phyloP scores from a whole-genome alignment of 2,888 invertebrate species.

The Synergus gifuensis region DNA sequence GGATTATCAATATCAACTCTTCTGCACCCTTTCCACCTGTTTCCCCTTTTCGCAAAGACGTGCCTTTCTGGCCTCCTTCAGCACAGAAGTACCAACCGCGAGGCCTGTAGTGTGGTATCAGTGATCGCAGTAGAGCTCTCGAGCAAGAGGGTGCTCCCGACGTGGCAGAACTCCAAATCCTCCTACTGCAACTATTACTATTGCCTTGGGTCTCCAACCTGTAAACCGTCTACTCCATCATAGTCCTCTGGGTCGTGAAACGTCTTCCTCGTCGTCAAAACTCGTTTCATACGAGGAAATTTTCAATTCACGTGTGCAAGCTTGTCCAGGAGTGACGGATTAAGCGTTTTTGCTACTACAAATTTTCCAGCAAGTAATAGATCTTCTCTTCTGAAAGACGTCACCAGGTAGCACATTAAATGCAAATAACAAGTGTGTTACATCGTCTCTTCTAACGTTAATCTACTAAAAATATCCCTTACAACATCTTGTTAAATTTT shows the following conservation, averaged over 20 bases:
- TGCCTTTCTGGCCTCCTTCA: constrained; percentile 59
- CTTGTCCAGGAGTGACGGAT: background rate
- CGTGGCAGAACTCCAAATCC: constrained; percentile 77
- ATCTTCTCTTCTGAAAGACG: background rate
- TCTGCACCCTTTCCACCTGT: constrained; percentile 69
- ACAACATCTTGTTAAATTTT: background rate
- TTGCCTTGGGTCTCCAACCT: constrained; percentile 32
- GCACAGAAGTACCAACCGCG: constrained; percentile 68
- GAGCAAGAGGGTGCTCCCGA: constrained; percentile 73
- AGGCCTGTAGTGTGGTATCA: constrained; percentile 74
- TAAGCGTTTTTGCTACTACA: background rate
- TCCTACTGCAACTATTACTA: constrained; percentile 58
- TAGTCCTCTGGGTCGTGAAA: constrained; percentile 25
- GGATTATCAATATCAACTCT: constrained; percentile 76
- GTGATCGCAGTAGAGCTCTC: constrained; percentile 77
- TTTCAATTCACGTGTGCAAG: constrained; percentile 15
- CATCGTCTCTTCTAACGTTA: background rate
- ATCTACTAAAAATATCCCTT: background rate
- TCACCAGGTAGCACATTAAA: background rate
- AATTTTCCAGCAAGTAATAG: background rate
- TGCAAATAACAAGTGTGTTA: background rate
- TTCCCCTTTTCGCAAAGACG: constrained; percentile 61
- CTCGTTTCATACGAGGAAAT: constrained; percentile 14
- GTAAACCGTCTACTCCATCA: constrained; percentile 24
- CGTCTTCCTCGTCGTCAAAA: constrained; percentile 4